Evolutionary conservation across 2,113 vertebrate genomes (phyloP).

Genomic region (Spheniscus mendiculus): DNA sequence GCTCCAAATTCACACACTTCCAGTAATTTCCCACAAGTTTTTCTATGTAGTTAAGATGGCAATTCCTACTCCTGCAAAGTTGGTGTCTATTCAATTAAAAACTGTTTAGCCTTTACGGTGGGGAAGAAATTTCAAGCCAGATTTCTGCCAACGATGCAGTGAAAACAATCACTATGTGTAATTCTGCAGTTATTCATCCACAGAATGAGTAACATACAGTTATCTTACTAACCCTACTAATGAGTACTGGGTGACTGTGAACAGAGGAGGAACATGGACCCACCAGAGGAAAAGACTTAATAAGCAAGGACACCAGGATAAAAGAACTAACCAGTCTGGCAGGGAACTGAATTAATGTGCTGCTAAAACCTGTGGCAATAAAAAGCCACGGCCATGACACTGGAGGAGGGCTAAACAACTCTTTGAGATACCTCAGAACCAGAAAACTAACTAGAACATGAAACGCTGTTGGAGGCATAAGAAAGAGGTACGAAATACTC

Average conservation of each 20-base stretch:
- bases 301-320: neutral
- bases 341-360: neutral
- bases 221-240: neutral
- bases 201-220: neutral
- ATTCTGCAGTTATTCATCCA: neutral
- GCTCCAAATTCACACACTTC: neutral
- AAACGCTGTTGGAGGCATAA: neutral
- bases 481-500: neutral
- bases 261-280: neutral
- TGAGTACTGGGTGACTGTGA: neutral
- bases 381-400: accelerated
- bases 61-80: neutral
- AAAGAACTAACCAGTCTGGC: neutral
- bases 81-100: neutral
- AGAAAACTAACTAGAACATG: neutral
- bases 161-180: neutral
- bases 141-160: neutral
- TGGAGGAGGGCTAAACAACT: neutral
- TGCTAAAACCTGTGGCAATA: neutral
- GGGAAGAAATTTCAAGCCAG: neutral
- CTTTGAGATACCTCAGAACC: neutral
- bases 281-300: neutral
- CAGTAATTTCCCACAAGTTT: neutral
- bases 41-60: neutral
- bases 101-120: neutral